Evolutionary conservation across 2,888 invertebrate species (phyloP).

Genomic region (Aproaerema taeniolella): DNA sequence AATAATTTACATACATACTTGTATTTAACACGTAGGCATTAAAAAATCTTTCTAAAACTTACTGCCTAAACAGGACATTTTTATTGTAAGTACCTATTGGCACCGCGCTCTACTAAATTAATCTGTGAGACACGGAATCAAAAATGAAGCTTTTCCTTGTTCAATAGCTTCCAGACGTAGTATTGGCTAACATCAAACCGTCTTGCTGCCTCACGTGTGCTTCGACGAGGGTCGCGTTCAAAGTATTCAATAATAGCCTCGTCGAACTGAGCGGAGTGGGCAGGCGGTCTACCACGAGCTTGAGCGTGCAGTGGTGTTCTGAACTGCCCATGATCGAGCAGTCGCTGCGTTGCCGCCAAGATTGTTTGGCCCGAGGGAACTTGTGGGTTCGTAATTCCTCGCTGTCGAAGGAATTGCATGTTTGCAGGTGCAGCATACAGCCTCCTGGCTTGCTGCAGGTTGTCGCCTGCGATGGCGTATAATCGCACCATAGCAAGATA

Average conservation of each 20-base stretch:
- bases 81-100: no score
- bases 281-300: not conserved
- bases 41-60: no score
- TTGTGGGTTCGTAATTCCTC: constrained; percentile 6
- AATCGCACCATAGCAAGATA: not conserved
- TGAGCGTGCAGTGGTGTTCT: constrained; percentile 2
- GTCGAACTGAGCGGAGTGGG: not conserved
- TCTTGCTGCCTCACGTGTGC: constrained; percentile 5
- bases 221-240: constrained; percentile 6
- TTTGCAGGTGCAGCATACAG: not conserved
- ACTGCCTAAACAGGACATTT: no score
- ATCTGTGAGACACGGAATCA: no score
- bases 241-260: constrained; percentile 8
- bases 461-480: not conserved
- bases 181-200: constrained; percentile 5
- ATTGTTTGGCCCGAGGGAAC: constrained; percentile 6
- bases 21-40: no score
- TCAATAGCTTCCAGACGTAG: constrained; percentile 8
- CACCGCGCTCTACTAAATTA: no score
- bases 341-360: constrained; percentile 1
- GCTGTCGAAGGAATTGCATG: constrained; percentile 1
- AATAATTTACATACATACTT: no score
- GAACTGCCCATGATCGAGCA: constrained; percentile 4
- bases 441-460: not conserved
- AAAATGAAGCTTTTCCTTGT: no score